phyloP scores from a whole-genome alignment of 2,888 invertebrate species.

The Eudemis profundana region DNA sequence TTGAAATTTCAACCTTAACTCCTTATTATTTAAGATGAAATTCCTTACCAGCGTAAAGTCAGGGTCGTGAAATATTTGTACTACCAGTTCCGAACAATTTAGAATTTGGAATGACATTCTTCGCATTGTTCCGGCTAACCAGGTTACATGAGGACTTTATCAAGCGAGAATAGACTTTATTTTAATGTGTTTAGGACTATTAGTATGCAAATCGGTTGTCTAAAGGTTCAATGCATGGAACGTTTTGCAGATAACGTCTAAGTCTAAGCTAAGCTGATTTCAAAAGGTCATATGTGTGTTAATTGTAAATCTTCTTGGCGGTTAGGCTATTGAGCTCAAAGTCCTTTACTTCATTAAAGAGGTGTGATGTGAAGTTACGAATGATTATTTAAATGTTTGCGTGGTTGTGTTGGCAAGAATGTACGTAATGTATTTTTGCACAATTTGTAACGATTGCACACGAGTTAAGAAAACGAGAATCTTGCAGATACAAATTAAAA shows the following conservation, averaged over 20 bases:
- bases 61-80: slow-evolving; percentile 43
- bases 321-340: too few species aligned
- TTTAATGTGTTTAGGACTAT: neutral
- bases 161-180: slow-evolving; percentile 2
- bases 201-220: neutral
- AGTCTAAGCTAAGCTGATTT: neutral
- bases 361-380: too few species aligned
- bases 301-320: neutral
- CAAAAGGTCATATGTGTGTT: neutral
- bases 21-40: neutral
- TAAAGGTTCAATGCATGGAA: slow-evolving; percentile 35
- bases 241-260: slow-evolving; percentile 13
- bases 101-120: slow-evolving; percentile 42
- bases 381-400: too few species aligned
- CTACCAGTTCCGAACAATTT: slow-evolving; percentile 42
- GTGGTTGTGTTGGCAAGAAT: slow-evolving; percentile 3
- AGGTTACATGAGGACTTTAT: neutral
- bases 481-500: too few species aligned
- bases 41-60: neutral
- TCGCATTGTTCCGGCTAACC: slow-evolving; percentile 27
- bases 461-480: neutral
- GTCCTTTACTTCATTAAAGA: too few species aligned
- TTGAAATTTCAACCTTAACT: slow-evolving; percentile 11
- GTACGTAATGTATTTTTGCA: neutral
- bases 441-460: neutral